Evolutionary conservation across 2,888 invertebrate genomes (phyloP), one percentile per base, ranked within the genome.

Genomic region (Synergus japonicus): DNA sequence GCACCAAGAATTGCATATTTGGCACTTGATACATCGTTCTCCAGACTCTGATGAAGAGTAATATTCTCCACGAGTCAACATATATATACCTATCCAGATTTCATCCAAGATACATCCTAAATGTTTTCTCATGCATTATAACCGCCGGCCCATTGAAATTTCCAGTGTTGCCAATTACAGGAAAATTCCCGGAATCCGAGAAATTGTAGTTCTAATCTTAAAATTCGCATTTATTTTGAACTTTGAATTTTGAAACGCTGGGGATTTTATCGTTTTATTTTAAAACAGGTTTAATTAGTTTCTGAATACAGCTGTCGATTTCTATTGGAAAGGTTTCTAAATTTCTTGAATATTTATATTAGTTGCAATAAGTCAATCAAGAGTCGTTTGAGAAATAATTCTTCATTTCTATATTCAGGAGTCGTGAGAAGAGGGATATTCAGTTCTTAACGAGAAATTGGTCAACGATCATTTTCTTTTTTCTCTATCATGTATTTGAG

Each of bases 1-100:
- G 73, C 54, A 73, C 73, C 73, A 73, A 73, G 73, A 73, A 73
- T 73, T 73, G 73, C 73, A 73, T 73, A 73, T 73, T 73, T 73
- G 73, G 73, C 73, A 73, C 73, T 73, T 73, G 73, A 73, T 73
- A 73, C 73, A 73, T 73, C 73, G 73, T 73, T 73, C 73, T 73
- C 73, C 73, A 73, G 54, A 37, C 73, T 73, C 73, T 73, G 73
- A 73, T 73, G 73, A 73, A 73, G 73, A 73, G 54, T 73, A 73
- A 73, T 73, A 73, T 73, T 73, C 73, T 73, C n/a, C 54, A 54
- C 73, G 73, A 73, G 54, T 73, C 73, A n/a, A 58, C 58, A 18
- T 58, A 18, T 37, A 29, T 37, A 29, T 37, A 69, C 69, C 69
- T 49, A 69, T 69, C 69, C 49, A 69, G 49, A 69, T 69, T 69